Conservation (phyloP, 2,113 vertebrate genomes). For the Gopherus flavomarginatus region DNA sequence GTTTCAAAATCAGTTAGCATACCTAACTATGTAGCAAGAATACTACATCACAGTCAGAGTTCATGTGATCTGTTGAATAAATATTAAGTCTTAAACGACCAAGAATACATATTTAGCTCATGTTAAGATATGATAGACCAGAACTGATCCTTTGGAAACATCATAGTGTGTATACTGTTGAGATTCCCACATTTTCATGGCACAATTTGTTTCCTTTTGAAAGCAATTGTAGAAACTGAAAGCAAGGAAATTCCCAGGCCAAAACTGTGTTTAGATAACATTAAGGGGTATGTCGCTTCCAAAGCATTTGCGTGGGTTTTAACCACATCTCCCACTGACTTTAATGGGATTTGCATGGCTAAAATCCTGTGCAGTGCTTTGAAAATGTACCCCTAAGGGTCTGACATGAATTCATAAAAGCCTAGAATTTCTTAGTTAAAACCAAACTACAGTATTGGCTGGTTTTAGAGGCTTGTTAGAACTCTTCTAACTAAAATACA, state of each 20-base stretch:
- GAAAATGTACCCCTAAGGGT: slow-evolving; percentile 75
- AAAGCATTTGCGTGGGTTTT: slow-evolving; percentile 70
- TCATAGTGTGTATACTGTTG: slow-evolving; percentile 32
- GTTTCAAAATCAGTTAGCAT: neutral
- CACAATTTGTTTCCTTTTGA: slow-evolving; percentile 70
- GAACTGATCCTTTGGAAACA: slow-evolving; percentile 25
- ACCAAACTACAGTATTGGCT: slow-evolving; percentile 60
- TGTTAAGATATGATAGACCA: slow-evolving; percentile 27
- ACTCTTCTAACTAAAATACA: slow-evolving; percentile 68
- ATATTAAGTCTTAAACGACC: neutral
- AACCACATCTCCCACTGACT: slow-evolving; percentile 74
- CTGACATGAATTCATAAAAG: slow-evolving; percentile 73
- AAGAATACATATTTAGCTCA: neutral
- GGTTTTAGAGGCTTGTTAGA: slow-evolving; percentile 69
- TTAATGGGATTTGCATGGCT: slow-evolving; percentile 79
- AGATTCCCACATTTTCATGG: slow-evolving; percentile 57
- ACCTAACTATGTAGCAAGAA: neutral
- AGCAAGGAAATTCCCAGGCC: slow-evolving; percentile 68
- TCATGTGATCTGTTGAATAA: neutral
- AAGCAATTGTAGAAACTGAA: slow-evolving; percentile 62
- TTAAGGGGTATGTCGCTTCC: slow-evolving; percentile 69
- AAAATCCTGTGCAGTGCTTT: slow-evolving; percentile 71
- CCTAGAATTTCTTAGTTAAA: slow-evolving; percentile 71
- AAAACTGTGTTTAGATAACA: slow-evolving; percentile 69
- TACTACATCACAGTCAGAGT: neutral